A percentile compares a stretch with the other conserved stretches of the same genome.
These are phyloP conservation scores for Cataglyphis rosenhaueri DNA, from an alignment of 2,888 invertebrate species.

Conservation along the genomic window DNA sequence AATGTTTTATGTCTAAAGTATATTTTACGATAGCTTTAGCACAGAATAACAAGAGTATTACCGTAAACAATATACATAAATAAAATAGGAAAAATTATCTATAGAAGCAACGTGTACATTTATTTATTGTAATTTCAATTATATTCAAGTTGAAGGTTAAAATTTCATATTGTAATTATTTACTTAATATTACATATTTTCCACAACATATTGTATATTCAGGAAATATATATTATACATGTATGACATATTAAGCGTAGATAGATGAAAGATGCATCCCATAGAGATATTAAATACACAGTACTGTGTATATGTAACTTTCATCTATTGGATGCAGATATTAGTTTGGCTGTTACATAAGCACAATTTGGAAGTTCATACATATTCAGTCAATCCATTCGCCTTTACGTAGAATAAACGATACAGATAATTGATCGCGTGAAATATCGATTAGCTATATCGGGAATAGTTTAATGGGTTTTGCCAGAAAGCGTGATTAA, in stretches of 20 bases:
- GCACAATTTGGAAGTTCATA: slow-evolving; percentile 52
- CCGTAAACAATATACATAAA: neutral
- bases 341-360: slow-evolving; percentile 49
- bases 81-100: neutral
- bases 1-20: neutral
- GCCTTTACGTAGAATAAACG: slow-evolving; percentile 52
- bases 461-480: slow-evolving; percentile 58
- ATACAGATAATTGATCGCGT: slow-evolving; percentile 59
- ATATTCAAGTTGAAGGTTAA: neutral
- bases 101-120: neutral
- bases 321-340: slow-evolving; percentile 44
- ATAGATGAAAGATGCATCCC: slow-evolving; percentile 11
- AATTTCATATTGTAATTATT: neutral
- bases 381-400: slow-evolving; percentile 53
- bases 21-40: neutral
- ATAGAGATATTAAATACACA: neutral
- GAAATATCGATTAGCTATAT: slow-evolving; percentile 60
- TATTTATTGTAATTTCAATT: neutral
- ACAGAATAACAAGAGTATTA: neutral
- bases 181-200: neutral
- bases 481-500: slow-evolving; percentile 64
- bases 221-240: neutral
- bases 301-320: slow-evolving; percentile 36
- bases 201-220: neutral
- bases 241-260: no score